Percentiles rank a stretch among this genome's conserved stretches.
Conservation (phyloP, 1,140 invertebrate species). For the Neuroterus valhalla region DNA sequence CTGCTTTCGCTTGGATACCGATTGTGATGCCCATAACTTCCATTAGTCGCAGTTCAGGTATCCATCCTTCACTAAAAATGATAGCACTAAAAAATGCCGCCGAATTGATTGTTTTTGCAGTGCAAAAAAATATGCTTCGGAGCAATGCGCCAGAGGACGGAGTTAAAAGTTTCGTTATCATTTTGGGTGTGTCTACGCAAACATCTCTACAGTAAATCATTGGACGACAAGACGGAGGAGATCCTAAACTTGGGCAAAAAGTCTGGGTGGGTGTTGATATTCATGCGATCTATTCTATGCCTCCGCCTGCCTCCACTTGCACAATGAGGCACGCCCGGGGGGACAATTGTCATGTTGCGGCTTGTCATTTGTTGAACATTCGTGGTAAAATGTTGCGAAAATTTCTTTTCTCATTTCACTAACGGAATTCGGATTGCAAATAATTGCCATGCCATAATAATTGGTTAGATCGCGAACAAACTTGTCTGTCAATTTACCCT, state of each 20-base stretch:
- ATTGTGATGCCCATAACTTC: neutral
- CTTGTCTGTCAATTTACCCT: neutral
- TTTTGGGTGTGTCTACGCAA: conserved; percentile 47
- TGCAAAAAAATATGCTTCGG: conserved; percentile 40
- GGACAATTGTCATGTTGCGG: conserved; percentile 17
- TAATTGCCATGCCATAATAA: neutral
- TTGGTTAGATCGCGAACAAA: neutral
- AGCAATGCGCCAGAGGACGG: conserved; percentile 38
- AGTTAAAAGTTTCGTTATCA: conserved; percentile 47
- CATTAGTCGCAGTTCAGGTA: conserved; percentile 36
- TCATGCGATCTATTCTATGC: no score
- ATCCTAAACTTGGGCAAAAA: conserved; percentile 24
- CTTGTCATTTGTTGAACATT: conserved; percentile 7
- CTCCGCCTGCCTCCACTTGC: conserved; percentile 8
- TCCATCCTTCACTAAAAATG: conserved; percentile 44
- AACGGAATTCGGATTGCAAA: neutral
- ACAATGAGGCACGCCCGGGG: neutral
- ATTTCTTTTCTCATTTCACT: conserved; percentile 18
- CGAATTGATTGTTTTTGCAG: conserved; percentile 38
- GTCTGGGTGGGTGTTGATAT: neutral
- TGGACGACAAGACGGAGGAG: conserved; percentile 7
- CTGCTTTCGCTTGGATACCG: no score
- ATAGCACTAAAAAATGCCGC: conserved; percentile 35
- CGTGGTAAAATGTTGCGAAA: conserved; percentile 1
- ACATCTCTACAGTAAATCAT: conserved; percentile 41